phyloP scores from a whole-genome alignment of 2,797 vertebrate species.

The Pelochelys cantorii region DNA sequence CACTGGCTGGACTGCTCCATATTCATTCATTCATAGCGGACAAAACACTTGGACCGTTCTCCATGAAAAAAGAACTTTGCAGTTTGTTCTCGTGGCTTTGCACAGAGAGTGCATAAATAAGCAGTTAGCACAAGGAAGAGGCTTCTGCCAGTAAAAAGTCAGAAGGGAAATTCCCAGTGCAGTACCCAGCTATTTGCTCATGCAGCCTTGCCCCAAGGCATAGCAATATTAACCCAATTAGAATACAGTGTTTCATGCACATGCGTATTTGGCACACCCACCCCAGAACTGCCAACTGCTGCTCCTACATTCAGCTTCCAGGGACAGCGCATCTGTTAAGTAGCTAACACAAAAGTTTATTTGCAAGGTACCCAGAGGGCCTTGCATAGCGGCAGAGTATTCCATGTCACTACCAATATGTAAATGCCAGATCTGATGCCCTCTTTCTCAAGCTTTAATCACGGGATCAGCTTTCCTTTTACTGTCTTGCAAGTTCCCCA shows the following conservation, averaged over 20 bases:
- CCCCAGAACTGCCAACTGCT: fast-evolving
- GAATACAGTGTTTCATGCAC: not conserved
- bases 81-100: not conserved
- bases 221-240: fast-evolving
- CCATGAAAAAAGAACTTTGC: not conserved
- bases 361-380: not conserved
- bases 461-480: not conserved
- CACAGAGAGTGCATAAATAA: fast-evolving
- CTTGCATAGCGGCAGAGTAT: not conserved
- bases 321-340: too few relatives aligned
- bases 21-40: fast-evolving
- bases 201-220: conserved; percentile 14
- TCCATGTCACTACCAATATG: not conserved
- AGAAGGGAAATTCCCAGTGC: conserved; percentile 56
- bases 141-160: conserved; percentile 24
- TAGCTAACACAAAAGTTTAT: not conserved
- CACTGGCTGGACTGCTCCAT: not conserved
- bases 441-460: not conserved
- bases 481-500: not conserved
- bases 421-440: not conserved
- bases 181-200: conserved; percentile 65
- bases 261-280: not conserved
- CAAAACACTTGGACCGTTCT: fast-evolving
- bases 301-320: too few relatives aligned
- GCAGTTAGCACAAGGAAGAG: conserved; percentile 52